A percentile compares a stretch with the other conserved stretches of the same genome.
These are phyloP conservation scores for Pedetes capensis DNA, from an alignment of 2,113 vertebrate genomes.

Conservation along the genomic window DNA sequence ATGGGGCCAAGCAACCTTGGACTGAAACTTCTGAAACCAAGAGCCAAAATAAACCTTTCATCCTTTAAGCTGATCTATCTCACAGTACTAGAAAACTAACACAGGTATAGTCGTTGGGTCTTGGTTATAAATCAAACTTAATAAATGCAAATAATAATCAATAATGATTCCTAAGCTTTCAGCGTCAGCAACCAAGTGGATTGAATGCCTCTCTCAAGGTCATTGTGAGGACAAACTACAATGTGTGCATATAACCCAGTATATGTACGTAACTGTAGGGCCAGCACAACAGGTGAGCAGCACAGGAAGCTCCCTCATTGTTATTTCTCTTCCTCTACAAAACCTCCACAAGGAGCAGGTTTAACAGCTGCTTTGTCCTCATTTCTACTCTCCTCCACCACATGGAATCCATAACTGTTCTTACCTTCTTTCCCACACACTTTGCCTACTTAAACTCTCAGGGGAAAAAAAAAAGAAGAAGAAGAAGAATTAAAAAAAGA, in stretches of 20 bases:
- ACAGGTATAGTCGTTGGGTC: neutral
- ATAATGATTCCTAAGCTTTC: neutral
- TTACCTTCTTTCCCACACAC: constrained; percentile 41
- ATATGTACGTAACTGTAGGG: too few relatives aligned
- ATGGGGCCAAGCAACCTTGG: too few relatives aligned
- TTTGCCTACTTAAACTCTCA: constrained; percentile 33
- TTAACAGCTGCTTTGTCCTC: neutral
- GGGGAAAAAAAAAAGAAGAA: neutral
- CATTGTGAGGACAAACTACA: neutral
- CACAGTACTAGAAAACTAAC: neutral
- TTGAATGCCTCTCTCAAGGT: neutral
- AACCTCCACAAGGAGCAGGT: neutral
- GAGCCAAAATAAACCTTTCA: neutral
- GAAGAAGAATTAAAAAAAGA: neutral
- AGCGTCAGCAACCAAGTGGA: neutral
- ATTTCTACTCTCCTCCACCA: neutral
- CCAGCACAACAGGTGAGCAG: neutral
- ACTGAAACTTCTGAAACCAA: neutral
- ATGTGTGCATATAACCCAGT: neutral
- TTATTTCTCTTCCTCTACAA: neutral
- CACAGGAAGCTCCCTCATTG: neutral
- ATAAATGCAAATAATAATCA: neutral
- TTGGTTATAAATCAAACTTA: neutral
- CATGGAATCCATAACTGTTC: neutral
- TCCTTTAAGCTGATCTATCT: neutral